phyloP scores from a whole-genome alignment of 2,113 vertebrate species.

The Chaetodon trifascialis region DNA sequence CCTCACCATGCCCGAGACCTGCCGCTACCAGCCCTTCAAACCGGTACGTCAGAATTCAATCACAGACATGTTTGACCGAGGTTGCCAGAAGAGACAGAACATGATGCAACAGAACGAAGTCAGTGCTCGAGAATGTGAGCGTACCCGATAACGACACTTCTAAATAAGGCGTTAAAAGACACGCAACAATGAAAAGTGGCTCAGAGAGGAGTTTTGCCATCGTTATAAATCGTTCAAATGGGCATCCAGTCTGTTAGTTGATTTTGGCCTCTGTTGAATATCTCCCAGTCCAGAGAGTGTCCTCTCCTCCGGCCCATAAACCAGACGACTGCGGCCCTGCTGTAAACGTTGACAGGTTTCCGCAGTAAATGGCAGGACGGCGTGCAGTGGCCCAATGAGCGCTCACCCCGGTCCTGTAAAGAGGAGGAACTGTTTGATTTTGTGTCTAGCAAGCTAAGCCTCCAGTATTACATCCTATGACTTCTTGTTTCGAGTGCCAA shows the following conservation, averaged over 20 bases:
- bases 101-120: too few relatives aligned
- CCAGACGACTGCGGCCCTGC: slow-evolving; percentile 7
- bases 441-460: background rate
- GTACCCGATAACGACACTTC: background rate
- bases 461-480: background rate
- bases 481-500: slow-evolving; percentile 16
- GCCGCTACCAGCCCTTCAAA: slow-evolving; percentile 98
- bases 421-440: slow-evolving; percentile 68
- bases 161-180: background rate
- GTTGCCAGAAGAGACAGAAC: too few relatives aligned
- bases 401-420: slow-evolving; percentile 33
- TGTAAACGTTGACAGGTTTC: slow-evolving; percentile 56
- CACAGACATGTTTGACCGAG: too few relatives aligned
- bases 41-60: slow-evolving; percentile 78
- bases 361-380: slow-evolving; percentile 47
- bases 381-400: slow-evolving; percentile 29
- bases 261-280: slow-evolving; percentile 1
- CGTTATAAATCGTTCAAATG: slow-evolving; percentile 12
- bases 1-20: slow-evolving; percentile 94
- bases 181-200: background rate
- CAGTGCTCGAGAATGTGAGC: too few relatives aligned
- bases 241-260: slow-evolving; percentile 18
- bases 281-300: slow-evolving; percentile 13
- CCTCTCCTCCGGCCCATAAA: slow-evolving; percentile 36
- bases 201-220: background rate